Percentiles rank a stretch among this genome's conserved stretches.
Conservation (phyloP, 2,888 invertebrate species). For the Drosophila affinis region DNA sequence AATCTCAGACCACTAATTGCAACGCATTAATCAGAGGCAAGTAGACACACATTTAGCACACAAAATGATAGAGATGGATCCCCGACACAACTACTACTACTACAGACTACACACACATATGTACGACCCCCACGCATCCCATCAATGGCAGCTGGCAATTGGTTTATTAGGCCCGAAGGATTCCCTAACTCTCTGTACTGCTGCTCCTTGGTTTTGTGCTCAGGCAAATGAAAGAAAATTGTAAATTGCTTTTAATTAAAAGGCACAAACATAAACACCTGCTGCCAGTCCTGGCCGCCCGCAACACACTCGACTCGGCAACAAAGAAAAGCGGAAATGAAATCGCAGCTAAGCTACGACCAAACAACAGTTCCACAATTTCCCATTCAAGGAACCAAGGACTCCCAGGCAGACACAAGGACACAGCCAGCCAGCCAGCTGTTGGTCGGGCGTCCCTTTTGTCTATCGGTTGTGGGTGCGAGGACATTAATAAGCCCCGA, state of each 20-base stretch:
- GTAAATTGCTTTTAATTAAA: slow-evolving; percentile 81
- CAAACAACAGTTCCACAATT: slow-evolving; percentile 55
- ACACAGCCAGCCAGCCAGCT: slow-evolving; percentile 45
- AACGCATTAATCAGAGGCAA: slow-evolving; percentile 71
- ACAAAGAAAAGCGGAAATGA: slow-evolving; percentile 63
- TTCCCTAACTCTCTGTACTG: slow-evolving; percentile 26
- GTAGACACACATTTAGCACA: slow-evolving; percentile 48
- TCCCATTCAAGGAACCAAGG: slow-evolving; percentile 24
- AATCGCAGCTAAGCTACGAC: slow-evolving; percentile 61
- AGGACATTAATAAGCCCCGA: slow-evolving; percentile 57
- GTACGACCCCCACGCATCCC: slow-evolving; percentile 2
- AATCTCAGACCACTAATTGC: slow-evolving; percentile 75
- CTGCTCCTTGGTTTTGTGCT: slow-evolving; percentile 32
- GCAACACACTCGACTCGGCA: slow-evolving; percentile 12
- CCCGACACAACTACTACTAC: not conserved
- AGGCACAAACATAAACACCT: slow-evolving; percentile 79
- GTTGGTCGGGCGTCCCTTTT: slow-evolving; percentile 56
- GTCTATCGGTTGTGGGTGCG: slow-evolving; percentile 49
- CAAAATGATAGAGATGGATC: slow-evolving; percentile 48
- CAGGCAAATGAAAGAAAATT: slow-evolving; percentile 73
- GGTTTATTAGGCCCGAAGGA: slow-evolving; percentile 45
- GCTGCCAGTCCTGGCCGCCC: slow-evolving; percentile 55
- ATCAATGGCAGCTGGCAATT: slow-evolving; percentile 38
- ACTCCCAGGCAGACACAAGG: not conserved
- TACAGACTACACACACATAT: not conserved